Conservation (phyloP, 2,797 vertebrate genomes). For the Squalus acanthias region DNA sequence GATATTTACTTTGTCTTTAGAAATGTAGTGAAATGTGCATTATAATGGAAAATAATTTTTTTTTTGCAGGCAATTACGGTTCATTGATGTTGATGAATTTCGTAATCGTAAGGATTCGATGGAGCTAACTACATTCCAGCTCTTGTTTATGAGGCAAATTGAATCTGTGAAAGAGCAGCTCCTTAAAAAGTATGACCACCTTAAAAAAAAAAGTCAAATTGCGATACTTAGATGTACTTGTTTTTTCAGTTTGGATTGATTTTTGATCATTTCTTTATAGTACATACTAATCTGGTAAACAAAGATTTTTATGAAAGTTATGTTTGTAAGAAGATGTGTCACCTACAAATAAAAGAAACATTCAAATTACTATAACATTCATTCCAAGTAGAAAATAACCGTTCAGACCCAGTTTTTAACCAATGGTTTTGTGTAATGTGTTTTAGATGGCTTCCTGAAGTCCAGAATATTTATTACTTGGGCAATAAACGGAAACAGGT, state of each 20-base stretch:
- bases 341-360: background rate
- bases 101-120: conserved; percentile 61
- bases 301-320: background rate
- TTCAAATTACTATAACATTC: background rate
- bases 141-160: conserved; percentile 61
- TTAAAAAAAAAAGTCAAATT: background rate
- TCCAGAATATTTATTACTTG: conserved; percentile 70
- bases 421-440: conserved; percentile 40
- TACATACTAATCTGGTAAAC: conserved; percentile 40
- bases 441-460: conserved; percentile 75
- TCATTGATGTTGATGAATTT: conserved; percentile 69
- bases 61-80: conserved; percentile 66
- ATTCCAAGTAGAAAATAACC: background rate
- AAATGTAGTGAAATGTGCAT: background rate
- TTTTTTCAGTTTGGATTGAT: conserved; percentile 39
- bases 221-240: conserved; percentile 17
- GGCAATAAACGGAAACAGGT: conserved; percentile 63
- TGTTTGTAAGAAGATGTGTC: background rate
- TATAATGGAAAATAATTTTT: conserved; percentile 4
- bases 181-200: conserved; percentile 61
- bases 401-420: background rate
- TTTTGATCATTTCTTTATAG: conserved; percentile 39
- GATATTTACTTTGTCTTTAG: background rate
- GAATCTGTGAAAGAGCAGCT: conserved; percentile 62
- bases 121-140: conserved; percentile 70